Evolutionary conservation across 2,113 vertebrate genomes (phyloP), one percentile per base, ranked within the genome.

Genomic region (Mesitornis unicolor): DNA sequence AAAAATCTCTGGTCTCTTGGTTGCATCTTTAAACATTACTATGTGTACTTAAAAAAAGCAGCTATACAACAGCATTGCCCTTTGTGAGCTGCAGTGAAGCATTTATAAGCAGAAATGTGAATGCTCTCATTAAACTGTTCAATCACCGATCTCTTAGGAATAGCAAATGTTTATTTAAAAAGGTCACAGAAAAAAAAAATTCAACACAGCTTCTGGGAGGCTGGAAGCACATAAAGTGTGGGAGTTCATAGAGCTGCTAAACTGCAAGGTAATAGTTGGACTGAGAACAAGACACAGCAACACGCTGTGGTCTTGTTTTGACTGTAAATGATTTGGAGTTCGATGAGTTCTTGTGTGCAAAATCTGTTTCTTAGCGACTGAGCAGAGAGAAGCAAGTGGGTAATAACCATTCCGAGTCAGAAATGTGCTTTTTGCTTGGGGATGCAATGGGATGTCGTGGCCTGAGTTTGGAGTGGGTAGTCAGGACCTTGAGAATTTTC

Each of bases 81-180:
- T 85, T 86, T 89, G 54, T 83, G 63, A 89, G 67, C 61, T 87
- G 25, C 29, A 84, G 40, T 35, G 57, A 93, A 84, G 85, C 73
- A 87, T 84, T 95, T 89, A 94, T 19, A 87, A 92, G 70, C 16
- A 85, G 85, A 78, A 83, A 93, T 76, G 59, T 61, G 56, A 91
- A 65, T 89, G 90, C 57, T 78, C 20, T 95, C 74, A 87, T 96
- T 96, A 96, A 91, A 85, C 54, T 51, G 47, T 95, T 95, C 54
- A 68, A 57, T 94, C 86, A 80, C 43, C 31, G 80, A 53, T 78
- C 93, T 89, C 90, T 89, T 88, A 91, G 91, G 92, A 95, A 88
- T 88, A 93, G 87, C 84, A 93, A 95, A 90, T 94, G 85, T 90
- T 96, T 94, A 71, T 94, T 95, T 95, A 7, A 92, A 92, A 95